Conservation (phyloP, 2,113 vertebrate genomes). For the Holacanthus passer region DNA sequence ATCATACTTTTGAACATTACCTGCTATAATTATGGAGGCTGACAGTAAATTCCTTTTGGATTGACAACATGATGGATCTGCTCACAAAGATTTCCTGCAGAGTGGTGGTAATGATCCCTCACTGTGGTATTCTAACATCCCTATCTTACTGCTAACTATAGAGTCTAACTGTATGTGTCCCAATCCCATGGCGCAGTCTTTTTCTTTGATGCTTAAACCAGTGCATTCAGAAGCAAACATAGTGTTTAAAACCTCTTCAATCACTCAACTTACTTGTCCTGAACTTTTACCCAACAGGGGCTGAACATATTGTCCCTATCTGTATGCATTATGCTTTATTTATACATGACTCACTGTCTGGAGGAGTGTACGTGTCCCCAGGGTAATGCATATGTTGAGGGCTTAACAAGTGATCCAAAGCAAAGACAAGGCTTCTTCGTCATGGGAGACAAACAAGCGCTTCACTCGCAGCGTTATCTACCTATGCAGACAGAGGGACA, state of each 20-base stretch:
- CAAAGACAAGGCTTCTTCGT: slow-evolving; percentile 47
- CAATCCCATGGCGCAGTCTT: background rate
- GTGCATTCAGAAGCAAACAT: slow-evolving; percentile 10
- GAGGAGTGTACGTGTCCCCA: slow-evolving; percentile 13
- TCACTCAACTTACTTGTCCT: slow-evolving; percentile 6
- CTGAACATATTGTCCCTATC: slow-evolving; percentile 16
- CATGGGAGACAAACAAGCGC: background rate
- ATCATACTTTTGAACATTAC: background rate
- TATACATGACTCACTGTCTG: slow-evolving; percentile 29
- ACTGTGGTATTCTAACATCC: background rate
- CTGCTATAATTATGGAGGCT: background rate
- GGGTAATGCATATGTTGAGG: slow-evolving; percentile 44
- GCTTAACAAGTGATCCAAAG: slow-evolving; percentile 60
- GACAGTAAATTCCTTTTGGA: slow-evolving; percentile 6
- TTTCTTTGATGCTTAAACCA: slow-evolving; percentile 13
- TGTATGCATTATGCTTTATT: slow-evolving; percentile 36
- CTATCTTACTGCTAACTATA: slow-evolving; percentile 4
- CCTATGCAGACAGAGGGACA: slow-evolving; percentile 33
- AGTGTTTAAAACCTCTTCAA: slow-evolving; percentile 37
- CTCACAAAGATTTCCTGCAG: background rate
- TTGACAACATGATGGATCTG: slow-evolving; percentile 28
- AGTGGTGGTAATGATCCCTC: slow-evolving; percentile 15
- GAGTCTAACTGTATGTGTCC: background rate
- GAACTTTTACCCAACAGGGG: slow-evolving; percentile 19
- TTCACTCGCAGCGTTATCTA: slow-evolving; percentile 17